Conservation (phyloP, 2,888 invertebrate species). For the Deilephila porcellus region DNA sequence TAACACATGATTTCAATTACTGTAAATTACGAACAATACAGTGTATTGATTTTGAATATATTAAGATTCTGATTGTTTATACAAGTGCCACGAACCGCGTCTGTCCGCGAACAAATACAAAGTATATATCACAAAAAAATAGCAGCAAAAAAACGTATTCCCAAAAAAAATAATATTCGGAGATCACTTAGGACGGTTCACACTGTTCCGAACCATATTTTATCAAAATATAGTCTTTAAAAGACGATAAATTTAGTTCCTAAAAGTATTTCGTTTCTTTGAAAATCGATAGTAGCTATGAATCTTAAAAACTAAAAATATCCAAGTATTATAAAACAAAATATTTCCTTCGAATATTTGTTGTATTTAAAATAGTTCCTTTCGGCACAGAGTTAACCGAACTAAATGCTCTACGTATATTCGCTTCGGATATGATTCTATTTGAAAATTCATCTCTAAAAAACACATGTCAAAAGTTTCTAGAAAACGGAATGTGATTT, state of each 20-base stretch:
- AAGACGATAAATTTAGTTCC: background rate
- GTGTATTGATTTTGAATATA: background rate
- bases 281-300: background rate
- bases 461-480: slow-evolving; percentile 50
- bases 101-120: no score
- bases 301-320: background rate
- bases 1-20: background rate
- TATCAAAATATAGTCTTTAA: background rate
- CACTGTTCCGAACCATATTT: background rate
- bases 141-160: background rate
- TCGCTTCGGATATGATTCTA: background rate
- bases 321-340: background rate
- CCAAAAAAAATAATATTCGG: background rate
- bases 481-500: slow-evolving; percentile 66
- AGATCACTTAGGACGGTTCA: slow-evolving; percentile 5
- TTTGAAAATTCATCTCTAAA: slow-evolving; percentile 35
- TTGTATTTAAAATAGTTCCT: background rate
- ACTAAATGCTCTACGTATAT: slow-evolving; percentile 9
- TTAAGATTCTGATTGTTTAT: background rate
- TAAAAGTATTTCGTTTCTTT: background rate
- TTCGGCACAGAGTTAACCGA: background rate
- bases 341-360: background rate
- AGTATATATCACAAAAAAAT: no score
- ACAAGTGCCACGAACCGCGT: background rate
- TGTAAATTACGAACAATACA: background rate